These are phyloP conservation scores for Ceraclea dissimilis DNA, from an alignment of 2,888 invertebrate species.

Conservation along the genomic window DNA sequence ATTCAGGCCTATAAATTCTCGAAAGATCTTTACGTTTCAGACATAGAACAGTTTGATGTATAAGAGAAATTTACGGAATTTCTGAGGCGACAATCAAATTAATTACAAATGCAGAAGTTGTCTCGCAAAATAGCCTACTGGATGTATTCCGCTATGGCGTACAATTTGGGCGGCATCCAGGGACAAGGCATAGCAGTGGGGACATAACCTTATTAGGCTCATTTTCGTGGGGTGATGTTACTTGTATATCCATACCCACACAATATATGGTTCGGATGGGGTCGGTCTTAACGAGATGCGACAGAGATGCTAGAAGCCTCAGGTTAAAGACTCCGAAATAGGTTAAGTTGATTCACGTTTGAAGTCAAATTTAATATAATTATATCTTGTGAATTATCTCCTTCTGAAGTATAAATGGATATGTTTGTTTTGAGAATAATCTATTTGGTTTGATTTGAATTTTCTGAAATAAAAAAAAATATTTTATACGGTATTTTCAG, in stretches of 20 bases:
- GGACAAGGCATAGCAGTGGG: neutral
- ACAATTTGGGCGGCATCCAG: neutral
- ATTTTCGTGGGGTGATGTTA: neutral
- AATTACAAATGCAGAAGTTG: constrained; percentile 25
- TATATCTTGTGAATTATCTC: too few species aligned
- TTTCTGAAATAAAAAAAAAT: too few species aligned
- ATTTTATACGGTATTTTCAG: too few species aligned
- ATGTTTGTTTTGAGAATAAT: too few species aligned
- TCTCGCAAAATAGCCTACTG: constrained; percentile 9
- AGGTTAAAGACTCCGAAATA: neutral
- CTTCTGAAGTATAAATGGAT: too few species aligned
- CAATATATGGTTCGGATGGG: neutral
- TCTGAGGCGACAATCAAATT: constrained; percentile 23
- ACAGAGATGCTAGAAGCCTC: neutral
- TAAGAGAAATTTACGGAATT: neutral
- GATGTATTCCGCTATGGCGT: neutral
- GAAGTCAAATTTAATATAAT: too few species aligned
- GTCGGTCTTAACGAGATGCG: neutral
- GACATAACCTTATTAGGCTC: neutral
- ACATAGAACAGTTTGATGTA: too few species aligned
- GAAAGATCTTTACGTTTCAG: too few species aligned
- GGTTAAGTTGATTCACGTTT: neutral
- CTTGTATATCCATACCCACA: neutral
- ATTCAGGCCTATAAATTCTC: too few species aligned
- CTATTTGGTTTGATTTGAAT: too few species aligned